phyloP scores from a whole-genome alignment of 2,797 vertebrate species.

The Rhinophrynus dorsalis region DNA sequence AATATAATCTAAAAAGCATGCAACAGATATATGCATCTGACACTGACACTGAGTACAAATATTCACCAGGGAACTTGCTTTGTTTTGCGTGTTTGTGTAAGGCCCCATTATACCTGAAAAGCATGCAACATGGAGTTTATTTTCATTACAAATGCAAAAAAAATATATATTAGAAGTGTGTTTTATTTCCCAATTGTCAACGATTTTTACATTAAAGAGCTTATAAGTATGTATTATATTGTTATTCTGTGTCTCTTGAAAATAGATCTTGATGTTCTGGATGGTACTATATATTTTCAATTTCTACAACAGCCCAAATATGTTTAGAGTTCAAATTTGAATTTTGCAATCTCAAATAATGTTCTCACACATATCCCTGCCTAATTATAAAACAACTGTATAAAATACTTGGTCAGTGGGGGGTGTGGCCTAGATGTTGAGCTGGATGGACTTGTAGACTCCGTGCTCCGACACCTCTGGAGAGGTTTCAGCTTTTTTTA shows the following conservation, averaged over 20 bases:
- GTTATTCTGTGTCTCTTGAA: not conserved
- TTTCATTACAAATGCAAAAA: constrained; percentile 61
- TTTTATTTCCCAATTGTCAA: constrained; percentile 59
- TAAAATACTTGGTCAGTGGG: too few species aligned
- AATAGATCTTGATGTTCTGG: not conserved
- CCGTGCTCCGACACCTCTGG: too few species aligned
- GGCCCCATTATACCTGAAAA: constrained; percentile 53
- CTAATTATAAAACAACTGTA: not conserved
- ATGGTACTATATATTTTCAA: not conserved
- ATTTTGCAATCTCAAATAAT: too few species aligned
- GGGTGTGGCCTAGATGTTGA: too few species aligned
- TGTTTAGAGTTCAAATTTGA: too few species aligned
- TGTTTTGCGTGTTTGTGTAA: constrained; percentile 5
- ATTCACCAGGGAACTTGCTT: not conserved
- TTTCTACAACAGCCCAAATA: not conserved
- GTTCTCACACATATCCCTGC: not conserved
- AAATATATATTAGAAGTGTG: constrained; percentile 46
- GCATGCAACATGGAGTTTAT: constrained; percentile 55
- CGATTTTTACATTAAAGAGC: constrained; percentile 42
- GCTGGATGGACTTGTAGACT: too few species aligned
- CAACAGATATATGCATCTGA: not conserved
- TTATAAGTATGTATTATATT: not conserved
- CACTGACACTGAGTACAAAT: not conserved
- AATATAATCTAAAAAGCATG: constrained; percentile 13
- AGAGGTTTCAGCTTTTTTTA: too few species aligned